Base-by-base conservation (phyloP, 2,888 invertebrate species). In the Drosophila prostipennis region DNA sequence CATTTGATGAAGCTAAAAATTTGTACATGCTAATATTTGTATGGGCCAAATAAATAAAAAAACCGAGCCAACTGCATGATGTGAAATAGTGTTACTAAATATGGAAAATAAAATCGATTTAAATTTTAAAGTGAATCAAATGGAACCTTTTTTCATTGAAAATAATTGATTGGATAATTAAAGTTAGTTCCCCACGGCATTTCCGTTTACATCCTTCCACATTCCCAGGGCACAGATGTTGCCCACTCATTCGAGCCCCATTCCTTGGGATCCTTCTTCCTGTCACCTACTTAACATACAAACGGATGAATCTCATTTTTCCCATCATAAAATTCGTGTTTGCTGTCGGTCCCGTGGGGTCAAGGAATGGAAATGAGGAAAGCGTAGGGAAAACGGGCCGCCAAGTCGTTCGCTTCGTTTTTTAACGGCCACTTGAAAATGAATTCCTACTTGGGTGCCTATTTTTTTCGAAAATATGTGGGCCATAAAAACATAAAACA, bases 401-500 rank as follows among this genome's bases (percentile, higher is more conserved):
- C 73, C n/a, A n/a, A n/a, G n/a, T n/a, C n/a, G 68, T 79, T 80
- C 48, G 57, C 14, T 73, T 65, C 58, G 70, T 68, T 80, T 73
- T 77, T 78, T 76, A 76, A 86, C 69, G 74, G 79, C 69, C 78
- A 83, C 81, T 83, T 80, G 69, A 80, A 79, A 78, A 79, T 67
- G 71, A 57, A 63, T 71, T 63, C 63, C 64, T 37, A 45, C 51
- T 64, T 48, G 64, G 52, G 43, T 45, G 54, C 68, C 77, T 68
- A 56, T 63, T 74, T 56, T 56, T 67, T 72, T 63, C 40, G 65
- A 81, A 84, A 77, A 71, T 78, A 74, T 74, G 76, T 68, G 65
- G 85, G 56, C 79, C 78, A 83, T 83, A 81, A 87, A 83, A 79
- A 69, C 78, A 83, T 86, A 86, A 84, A 81, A 79, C 76, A 83